Evolutionary conservation across 2,113 vertebrate species (phyloP).

Genomic region (Tachycineta bicolor): DNA sequence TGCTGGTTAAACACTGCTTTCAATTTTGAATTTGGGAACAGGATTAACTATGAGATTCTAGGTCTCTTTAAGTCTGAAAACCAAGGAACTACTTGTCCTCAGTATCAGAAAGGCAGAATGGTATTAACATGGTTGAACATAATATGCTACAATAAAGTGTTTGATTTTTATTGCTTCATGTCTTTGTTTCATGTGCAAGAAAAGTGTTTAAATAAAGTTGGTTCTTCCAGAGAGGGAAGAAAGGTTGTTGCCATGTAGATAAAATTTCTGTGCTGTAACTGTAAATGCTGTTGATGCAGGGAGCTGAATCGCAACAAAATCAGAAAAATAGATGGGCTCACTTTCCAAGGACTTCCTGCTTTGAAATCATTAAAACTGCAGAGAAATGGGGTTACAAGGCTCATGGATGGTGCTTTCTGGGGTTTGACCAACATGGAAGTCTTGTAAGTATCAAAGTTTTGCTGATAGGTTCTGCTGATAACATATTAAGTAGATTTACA

Average conservation of each 20-base stretch:
- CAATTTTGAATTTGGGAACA: neutral
- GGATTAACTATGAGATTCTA: neutral
- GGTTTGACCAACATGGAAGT: conserved; percentile 93
- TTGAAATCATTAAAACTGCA: conserved; percentile 91
- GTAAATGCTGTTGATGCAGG: conserved; percentile 67
- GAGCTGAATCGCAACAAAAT: conserved; percentile 93
- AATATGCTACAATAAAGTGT: neutral
- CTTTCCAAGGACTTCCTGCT: conserved; percentile 89
- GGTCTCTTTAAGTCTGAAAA: neutral
- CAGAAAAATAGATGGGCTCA: conserved; percentile 89
- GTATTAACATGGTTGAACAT: neutral
- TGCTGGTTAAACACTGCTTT: neutral
- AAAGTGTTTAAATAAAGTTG: neutral
- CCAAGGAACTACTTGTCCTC: neutral
- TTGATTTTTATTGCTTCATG: neutral
- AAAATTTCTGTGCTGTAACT: conserved; percentile 1
- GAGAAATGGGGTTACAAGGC: conserved; percentile 85
- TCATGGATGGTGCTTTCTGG: conserved; percentile 98
- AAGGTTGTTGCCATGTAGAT: neutral
- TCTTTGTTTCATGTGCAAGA: neutral
- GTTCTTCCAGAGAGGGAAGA: neutral
- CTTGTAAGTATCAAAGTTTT: conserved; percentile 80
- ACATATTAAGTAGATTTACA: neutral
- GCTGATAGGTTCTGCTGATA: neutral
- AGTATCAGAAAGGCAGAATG: neutral